Base-by-base conservation (phyloP, 2,888 invertebrate species). In the Drosophila mettleri region DNA sequence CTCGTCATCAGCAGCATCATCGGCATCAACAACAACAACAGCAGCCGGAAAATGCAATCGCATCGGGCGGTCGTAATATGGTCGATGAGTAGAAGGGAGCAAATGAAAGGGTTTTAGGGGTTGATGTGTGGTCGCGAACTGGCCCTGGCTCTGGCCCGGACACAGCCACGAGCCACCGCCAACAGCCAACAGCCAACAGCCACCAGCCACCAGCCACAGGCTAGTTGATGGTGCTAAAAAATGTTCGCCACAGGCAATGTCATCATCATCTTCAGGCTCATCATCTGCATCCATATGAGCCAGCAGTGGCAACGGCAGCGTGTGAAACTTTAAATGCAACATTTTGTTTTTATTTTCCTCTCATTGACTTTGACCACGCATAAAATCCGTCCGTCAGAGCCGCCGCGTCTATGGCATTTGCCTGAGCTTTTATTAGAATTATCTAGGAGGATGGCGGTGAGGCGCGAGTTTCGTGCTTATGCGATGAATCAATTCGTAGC, bases 311-410 rank as follows among this genome's bases (percentile, higher is more conserved):
- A 33, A 36, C 43, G 31, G 36, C 46, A 38, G 41, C 39, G 48
- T 46, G 52, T 43, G 59, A 57, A 53, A 54, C 63, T 66, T 38
- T 52, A 66, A 71, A 75, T 67, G 71, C 71, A 80, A 74, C 69
- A 80, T 77, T 76, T 76, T 76, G 74, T 54, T 72, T 76, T 76
- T 69, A 54, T 70, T 57, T 36, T 43, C 43, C 51, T 22, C 33
- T 39, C 52, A 71, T 74, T 70, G 70, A 64, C 66, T 71, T 61
- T 58, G 62, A 59, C 48, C 69, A 64, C 53, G 57, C 73, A 54
- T 69, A 41, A 63, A 59, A 63, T 45, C 34, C 36, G 14, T 45
- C 34, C 36, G 14, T 4, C 31, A 46, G 29, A 7, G 0, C 14
- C 22, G 3, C 14, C 14, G 9, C 14, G 1, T 2, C 27, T 29